A percentile compares a stretch with the other conserved stretches of the same genome.
Evolutionary conservation across 1,140 invertebrate species (phyloP).

Genomic region (Aleiodes sp.): DNA sequence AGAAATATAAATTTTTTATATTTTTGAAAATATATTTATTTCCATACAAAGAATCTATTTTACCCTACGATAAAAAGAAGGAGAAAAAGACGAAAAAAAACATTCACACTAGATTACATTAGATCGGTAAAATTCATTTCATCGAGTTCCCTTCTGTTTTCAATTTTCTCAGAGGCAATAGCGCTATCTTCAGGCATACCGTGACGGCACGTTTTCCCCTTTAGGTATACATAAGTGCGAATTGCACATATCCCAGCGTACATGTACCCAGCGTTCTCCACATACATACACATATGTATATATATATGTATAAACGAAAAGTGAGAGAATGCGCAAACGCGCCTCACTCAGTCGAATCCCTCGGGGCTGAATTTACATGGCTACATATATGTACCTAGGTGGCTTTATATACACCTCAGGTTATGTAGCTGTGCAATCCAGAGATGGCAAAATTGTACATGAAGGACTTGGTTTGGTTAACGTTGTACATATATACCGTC

Average conservation of each 20-base stretch:
- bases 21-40: no score
- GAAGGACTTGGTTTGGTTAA: background rate
- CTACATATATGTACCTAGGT: background rate
- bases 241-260: slow-evolving; percentile 23
- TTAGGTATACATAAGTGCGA: slow-evolving; percentile 28
- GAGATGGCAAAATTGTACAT: slow-evolving; percentile 17
- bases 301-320: background rate
- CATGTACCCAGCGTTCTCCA: background rate
- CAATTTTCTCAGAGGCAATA: slow-evolving; percentile 26
- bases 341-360: slow-evolving; percentile 27
- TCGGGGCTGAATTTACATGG: slow-evolving; percentile 23
- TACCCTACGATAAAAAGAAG: background rate
- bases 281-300: background rate
- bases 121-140: slow-evolving; percentile 2
- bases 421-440: background rate
- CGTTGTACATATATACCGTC: background rate
- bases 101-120: background rate
- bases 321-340: slow-evolving; percentile 27
- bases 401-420: background rate
- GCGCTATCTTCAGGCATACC: slow-evolving; percentile 40
- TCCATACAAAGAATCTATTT: no score
- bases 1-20: no score
- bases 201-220: slow-evolving; percentile 30
- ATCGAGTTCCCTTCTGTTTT: slow-evolving; percentile 16
- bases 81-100: background rate